phyloP scores from a whole-genome alignment of 2,888 invertebrate genomes.

The Aricia artaxerxes region DNA sequence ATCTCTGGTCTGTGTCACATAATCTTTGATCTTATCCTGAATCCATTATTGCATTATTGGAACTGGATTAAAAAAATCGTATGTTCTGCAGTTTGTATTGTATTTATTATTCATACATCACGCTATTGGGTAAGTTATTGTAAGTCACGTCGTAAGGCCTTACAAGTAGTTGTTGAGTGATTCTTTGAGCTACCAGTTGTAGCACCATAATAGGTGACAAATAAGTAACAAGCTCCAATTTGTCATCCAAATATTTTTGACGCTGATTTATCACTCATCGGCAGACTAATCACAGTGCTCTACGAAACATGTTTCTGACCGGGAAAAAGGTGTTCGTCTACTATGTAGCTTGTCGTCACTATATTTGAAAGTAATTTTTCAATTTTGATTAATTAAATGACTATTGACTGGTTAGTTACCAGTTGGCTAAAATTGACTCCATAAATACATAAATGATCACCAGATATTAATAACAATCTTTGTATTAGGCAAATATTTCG shows the following conservation, averaged over 20 bases:
- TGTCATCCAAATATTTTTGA: not conserved
- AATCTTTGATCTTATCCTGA: not conserved
- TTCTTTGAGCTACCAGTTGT: not conserved
- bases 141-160: not conserved
- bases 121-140: not conserved
- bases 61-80: no score
- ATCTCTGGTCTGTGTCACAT: not conserved
- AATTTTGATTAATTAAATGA: not conserved
- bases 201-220: not conserved
- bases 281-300: not conserved
- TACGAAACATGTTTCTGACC: not conserved
- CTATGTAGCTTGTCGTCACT: not conserved
- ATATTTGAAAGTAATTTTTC: not conserved
- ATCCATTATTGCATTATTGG: not conserved
- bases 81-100: not conserved
- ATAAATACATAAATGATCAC: not conserved
- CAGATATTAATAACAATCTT: conserved; percentile 1
- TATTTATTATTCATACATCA: not conserved
- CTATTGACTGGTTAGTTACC: not conserved
- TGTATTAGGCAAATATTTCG: conserved; percentile 11
- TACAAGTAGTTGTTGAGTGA: conserved; percentile 3
- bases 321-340: not conserved
- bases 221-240: conserved; percentile 9
- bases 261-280: not conserved
- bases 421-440: not conserved